These are phyloP conservation scores for Elephantulus edwardii DNA, from an alignment of 2,113 vertebrate species.

Conservation along the genomic window DNA sequence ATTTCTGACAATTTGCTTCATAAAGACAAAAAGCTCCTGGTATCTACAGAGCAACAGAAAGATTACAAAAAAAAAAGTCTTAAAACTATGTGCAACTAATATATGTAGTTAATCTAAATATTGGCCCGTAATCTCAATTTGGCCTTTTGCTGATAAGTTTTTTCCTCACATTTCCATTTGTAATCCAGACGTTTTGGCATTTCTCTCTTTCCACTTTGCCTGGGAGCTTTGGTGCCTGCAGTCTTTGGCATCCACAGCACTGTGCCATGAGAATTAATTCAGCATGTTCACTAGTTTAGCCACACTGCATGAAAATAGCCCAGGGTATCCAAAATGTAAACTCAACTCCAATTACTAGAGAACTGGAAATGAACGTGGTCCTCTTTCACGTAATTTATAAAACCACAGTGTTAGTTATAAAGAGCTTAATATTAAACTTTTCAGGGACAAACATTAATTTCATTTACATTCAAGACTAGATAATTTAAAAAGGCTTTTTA, in stretches of 20 bases:
- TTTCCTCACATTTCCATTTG: slow-evolving; percentile 15
- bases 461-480: neutral
- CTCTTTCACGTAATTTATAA: neutral
- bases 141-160: neutral
- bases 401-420: neutral
- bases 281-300: neutral
- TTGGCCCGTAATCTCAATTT: neutral
- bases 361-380: neutral
- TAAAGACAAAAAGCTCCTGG: neutral
- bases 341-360: neutral
- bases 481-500: neutral
- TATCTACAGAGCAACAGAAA: neutral
- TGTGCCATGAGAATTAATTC: neutral
- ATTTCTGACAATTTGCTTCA: neutral
- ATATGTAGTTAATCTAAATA: neutral
- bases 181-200: slow-evolving; percentile 7
- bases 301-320: neutral
- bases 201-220: neutral
- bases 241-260: neutral
- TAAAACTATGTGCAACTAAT: neutral
- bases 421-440: neutral
- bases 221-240: neutral
- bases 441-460: neutral
- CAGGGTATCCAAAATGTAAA: neutral
- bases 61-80: neutral